Evolutionary conservation across 2,113 vertebrate species (phyloP).

Genomic region (Ploceus nigricollis): DNA sequence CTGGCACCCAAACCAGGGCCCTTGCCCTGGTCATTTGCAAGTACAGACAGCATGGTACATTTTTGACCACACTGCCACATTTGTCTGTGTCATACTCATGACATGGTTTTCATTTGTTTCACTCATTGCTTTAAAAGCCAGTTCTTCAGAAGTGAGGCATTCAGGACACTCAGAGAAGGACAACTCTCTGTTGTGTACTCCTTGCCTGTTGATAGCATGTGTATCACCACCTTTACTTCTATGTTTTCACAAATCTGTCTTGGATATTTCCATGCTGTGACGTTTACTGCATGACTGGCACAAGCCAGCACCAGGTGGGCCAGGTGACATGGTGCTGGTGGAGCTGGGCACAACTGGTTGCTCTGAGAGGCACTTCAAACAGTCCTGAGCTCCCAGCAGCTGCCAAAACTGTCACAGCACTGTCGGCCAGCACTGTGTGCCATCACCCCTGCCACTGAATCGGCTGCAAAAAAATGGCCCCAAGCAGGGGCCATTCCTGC

Average conservation of each 20-base stretch:
- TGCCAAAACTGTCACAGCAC: not conserved
- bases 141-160: not conserved
- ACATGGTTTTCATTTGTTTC: fast-evolving
- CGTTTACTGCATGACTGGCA: fast-evolving
- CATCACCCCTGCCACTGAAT: fast-evolving
- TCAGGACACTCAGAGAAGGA: not conserved
- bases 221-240: not conserved
- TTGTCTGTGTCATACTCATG: not conserved
- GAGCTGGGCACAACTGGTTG: fast-evolving
- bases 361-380: fast-evolving
- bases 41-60: fast-evolving
- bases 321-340: not conserved
- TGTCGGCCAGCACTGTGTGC: not conserved
- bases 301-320: not conserved
- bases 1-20: fast-evolving
- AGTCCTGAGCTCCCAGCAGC: not conserved
- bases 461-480: not conserved
- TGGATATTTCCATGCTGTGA: not conserved
- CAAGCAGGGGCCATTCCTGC: not conserved
- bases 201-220: not conserved
- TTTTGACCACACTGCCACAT: fast-evolving
- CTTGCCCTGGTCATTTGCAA: not conserved
- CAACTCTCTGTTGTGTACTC: not conserved
- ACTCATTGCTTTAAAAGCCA: not conserved
- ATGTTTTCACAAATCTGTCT: not conserved